Conservation (phyloP, 1,140 invertebrate genomes). For the Temnothorax nylanderi region DNA sequence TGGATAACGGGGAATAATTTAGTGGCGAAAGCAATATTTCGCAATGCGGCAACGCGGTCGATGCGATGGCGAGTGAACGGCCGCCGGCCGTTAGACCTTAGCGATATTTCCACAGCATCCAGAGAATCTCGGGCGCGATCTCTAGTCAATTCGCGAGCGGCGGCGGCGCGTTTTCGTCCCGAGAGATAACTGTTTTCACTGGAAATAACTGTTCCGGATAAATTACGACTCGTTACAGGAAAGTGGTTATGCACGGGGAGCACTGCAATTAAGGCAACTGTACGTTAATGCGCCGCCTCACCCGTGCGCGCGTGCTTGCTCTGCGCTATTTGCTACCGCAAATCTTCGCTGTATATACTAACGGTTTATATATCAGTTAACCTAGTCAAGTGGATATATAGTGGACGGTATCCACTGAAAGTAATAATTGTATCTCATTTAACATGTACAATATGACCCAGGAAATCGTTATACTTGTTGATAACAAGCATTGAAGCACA, state of each 20-base stretch:
- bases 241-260: slow-evolving; percentile 70
- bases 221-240: slow-evolving; percentile 71
- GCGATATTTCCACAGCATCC: slow-evolving; percentile 15
- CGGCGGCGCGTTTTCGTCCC: slow-evolving; percentile 42
- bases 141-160: slow-evolving; percentile 17
- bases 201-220: slow-evolving; percentile 64
- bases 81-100: background rate
- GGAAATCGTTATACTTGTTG: background rate
- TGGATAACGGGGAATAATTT: slow-evolving; percentile 55
- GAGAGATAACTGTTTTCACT: slow-evolving; percentile 69
- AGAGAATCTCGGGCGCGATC: slow-evolving; percentile 42
- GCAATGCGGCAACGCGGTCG: slow-evolving; percentile 20
- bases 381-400: slow-evolving; percentile 4
- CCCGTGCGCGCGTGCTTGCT: background rate
- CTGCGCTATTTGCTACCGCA: slow-evolving; percentile 25
- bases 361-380: slow-evolving; percentile 14
- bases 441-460: background rate
- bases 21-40: slow-evolving; percentile 58
- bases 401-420: background rate
- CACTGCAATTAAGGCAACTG: slow-evolving; percentile 68
- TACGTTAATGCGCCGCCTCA: slow-evolving; percentile 24
- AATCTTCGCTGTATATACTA: slow-evolving; percentile 2
- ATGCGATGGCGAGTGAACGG: slow-evolving; percentile 19
- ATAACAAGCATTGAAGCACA: background rate
- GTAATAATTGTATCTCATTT: slow-evolving; percentile 38